phyloP scores from a whole-genome alignment of 1,140 invertebrate species.

The Leucophenga varia region DNA sequence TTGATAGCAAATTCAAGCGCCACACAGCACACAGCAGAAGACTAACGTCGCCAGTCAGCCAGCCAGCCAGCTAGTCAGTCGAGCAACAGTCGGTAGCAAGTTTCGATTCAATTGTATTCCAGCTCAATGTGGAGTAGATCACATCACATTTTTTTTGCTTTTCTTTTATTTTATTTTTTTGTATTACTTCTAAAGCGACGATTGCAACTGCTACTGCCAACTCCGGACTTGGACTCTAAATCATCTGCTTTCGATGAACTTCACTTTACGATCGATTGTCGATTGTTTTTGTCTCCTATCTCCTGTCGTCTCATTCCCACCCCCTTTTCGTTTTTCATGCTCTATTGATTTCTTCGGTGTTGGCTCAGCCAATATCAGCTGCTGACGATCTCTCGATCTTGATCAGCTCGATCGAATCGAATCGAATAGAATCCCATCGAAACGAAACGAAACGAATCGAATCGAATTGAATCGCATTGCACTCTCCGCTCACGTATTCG shows the following conservation, averaged over 20 bases:
- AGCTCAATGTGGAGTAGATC: conserved; percentile 46
- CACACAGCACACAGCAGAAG: conserved; percentile 25
- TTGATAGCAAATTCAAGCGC: conserved; percentile 42
- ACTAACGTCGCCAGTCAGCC: background rate
- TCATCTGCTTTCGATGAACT: background rate
- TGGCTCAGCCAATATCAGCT: background rate
- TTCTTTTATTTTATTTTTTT: no score
- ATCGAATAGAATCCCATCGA: no score
- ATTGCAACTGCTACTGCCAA: no score
- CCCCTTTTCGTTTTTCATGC: no score
- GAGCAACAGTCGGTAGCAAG: conserved; percentile 10
- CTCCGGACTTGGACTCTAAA: background rate
- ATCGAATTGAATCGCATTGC: no score
- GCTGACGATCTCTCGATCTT: background rate
- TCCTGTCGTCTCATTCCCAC: no score
- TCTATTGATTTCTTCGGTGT: no score
- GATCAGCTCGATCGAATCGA: no score
- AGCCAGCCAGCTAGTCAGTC: background rate
- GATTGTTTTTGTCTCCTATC: background rate
- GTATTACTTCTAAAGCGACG: no score
- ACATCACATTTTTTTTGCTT: no score
- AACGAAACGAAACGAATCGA: no score
- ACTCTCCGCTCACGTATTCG: conserved; percentile 26
- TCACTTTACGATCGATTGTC: conserved; percentile 2
- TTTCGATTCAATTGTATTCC: conserved; percentile 3